Base-by-base conservation (phyloP, 2,113 vertebrate genomes). In the Polyodon spathula region DNA sequence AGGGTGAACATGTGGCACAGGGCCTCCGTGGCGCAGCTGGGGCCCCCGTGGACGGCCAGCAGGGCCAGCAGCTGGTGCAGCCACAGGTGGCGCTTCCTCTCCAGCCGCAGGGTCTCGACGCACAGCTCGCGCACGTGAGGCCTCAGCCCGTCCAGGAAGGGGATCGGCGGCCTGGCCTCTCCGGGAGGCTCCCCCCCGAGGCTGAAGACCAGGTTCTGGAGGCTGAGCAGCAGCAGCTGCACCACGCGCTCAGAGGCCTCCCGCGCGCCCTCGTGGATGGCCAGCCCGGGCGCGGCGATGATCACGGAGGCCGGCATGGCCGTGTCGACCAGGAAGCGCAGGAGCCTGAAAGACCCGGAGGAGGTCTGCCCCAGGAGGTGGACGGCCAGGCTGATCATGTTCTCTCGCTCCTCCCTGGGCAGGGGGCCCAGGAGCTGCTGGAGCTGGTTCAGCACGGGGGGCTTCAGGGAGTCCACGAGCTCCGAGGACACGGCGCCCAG, bases 321-420 rank as follows among this genome's bases (percentile, higher is more conserved):
- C 0, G 91, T 93, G 76, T 93, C 86, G 0, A 96, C 78, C 41
- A 98, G 71, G 60, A 97, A 97, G 4, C 89, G 87, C 1, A 98
- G 73, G 0, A 92, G 79, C 0, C 87, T 83, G 17, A 89, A 86
- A 0, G 94, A 92, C 0, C 94, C 94, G 0, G 87, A 80, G 0
- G 92, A 91, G 2, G 89, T 93, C 68, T 98, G 95, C 76, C 91
- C 93, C 6, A 97, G 81, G 40, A 98, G 84, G 61, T 93, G 95
- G 0, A 97, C 93, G 0, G 88, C 85, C 11, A 96, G 61, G 17
- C 87, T 78, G 14, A 92, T 69, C 88, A 92, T 84, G 78, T 90
- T 92, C 6, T 97, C 94, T 60, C 93, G 73, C 4, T 98, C 95
- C 0, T 97, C 93, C 1, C 91, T 71, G 0, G 91, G 86, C 1